These are phyloP conservation scores for Gyps fulvus DNA, from an alignment of 2,113 vertebrate species.

Conservation along the genomic window DNA sequence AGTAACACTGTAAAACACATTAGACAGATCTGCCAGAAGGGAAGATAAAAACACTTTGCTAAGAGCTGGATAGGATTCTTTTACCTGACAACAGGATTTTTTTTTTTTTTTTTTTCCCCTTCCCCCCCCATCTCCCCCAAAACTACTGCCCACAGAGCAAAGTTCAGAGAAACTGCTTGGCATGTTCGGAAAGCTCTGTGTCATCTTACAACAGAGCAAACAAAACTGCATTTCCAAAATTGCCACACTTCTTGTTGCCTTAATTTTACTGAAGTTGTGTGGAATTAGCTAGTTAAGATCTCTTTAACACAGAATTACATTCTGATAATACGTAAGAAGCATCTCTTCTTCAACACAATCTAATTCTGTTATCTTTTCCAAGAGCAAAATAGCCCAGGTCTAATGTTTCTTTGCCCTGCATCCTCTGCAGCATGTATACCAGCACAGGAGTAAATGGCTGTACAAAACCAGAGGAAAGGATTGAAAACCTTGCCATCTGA, in stretches of 20 bases:
- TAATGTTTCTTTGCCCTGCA: background rate
- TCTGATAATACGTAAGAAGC: background rate
- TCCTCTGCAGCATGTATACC: background rate
- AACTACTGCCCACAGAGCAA: background rate
- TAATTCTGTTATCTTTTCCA: background rate
- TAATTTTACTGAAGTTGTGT: background rate
- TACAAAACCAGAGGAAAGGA: background rate
- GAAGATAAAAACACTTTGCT: background rate
- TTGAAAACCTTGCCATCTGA: background rate
- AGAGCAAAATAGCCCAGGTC: background rate
- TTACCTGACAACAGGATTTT: background rate
- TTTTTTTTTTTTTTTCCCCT: no score
- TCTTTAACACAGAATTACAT: background rate
- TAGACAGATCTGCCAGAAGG: background rate
- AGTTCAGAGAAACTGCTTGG: background rate
- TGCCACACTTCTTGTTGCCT: accelerated
- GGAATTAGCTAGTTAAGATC: background rate
- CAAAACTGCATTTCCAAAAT: background rate
- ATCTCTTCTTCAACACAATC: background rate
- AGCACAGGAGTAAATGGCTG: background rate
- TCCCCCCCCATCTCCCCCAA: no score
- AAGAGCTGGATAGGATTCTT: background rate
- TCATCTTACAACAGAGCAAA: background rate
- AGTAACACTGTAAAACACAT: background rate
- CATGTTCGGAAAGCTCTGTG: background rate